Evolutionary conservation across 2,113 vertebrate species (phyloP).

Genomic region (Hippocampus abdominalis): DNA sequence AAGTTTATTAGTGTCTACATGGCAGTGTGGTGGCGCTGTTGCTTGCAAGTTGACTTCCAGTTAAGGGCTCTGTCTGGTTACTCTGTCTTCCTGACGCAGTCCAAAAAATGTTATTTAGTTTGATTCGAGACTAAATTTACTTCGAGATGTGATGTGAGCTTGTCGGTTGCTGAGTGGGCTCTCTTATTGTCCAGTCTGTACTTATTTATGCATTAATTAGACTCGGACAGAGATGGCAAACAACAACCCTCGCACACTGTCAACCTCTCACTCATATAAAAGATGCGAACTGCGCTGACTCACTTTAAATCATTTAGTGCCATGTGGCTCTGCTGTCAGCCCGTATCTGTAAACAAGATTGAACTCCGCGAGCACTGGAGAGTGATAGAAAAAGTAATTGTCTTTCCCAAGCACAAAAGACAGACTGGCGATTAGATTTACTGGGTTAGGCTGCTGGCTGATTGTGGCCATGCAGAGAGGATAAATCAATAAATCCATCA

Average conservation of each 20-base stretch:
- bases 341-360: not conserved
- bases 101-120: too few relatives aligned
- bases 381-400: slow-evolving; percentile 10
- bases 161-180: too few relatives aligned
- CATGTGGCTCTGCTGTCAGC: slow-evolving; percentile 1
- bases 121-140: too few relatives aligned
- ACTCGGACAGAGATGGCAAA: slow-evolving; percentile 22
- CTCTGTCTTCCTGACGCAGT: too few relatives aligned
- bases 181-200: not conserved
- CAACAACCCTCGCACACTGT: slow-evolving; percentile 7
- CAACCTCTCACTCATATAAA: slow-evolving; percentile 1
- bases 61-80: too few relatives aligned
- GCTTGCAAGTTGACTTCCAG: too few relatives aligned
- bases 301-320: slow-evolving; percentile 10
- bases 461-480: not conserved
- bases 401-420: slow-evolving; percentile 9
- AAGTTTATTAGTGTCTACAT: too few relatives aligned
- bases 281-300: slow-evolving; percentile 13
- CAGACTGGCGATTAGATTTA: slow-evolving; percentile 3
- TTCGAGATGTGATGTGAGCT: too few relatives aligned
- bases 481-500: slow-evolving; percentile 6
- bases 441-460: slow-evolving; percentile 1
- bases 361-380: slow-evolving; percentile 2
- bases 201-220: slow-evolving; percentile 24
- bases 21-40: too few relatives aligned